Percentiles rank a stretch among this genome's conserved stretches.
phyloP scores from a whole-genome alignment of 1,140 invertebrate species.

The Goniozus legneri region DNA sequence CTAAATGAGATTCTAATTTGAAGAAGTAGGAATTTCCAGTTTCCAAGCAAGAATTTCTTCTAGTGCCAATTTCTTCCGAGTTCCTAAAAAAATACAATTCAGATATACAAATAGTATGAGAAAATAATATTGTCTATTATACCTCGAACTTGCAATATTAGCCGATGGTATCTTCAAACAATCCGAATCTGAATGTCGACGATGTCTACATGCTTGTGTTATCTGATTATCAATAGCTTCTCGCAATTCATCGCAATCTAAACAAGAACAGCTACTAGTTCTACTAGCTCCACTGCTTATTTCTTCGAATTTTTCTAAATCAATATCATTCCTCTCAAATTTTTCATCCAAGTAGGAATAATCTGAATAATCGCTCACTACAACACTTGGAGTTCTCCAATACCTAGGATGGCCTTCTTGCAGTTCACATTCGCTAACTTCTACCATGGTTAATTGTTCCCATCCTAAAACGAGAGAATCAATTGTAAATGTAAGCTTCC shows the following conservation, averaged over 20 bases:
- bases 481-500: neutral
- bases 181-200: constrained; percentile 45
- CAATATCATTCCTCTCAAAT: constrained; percentile 40
- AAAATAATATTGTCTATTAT: constrained; percentile 3
- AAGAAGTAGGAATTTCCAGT: constrained; percentile 26
- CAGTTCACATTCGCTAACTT: constrained; percentile 49
- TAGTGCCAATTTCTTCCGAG: constrained; percentile 14
- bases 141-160: constrained; percentile 6
- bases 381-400: constrained; percentile 75
- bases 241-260: constrained; percentile 41
- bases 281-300: constrained; percentile 37
- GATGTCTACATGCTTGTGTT: constrained; percentile 33
- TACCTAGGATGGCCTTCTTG: constrained; percentile 56
- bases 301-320: constrained; percentile 38
- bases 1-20: constrained; percentile 14
- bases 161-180: too few species aligned
- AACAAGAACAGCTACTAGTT: constrained; percentile 44
- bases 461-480: constrained; percentile 27
- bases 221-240: constrained; percentile 32
- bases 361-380: constrained; percentile 80
- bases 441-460: constrained; percentile 36
- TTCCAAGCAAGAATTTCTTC: constrained; percentile 43
- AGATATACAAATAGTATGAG: neutral
- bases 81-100: constrained; percentile 7
- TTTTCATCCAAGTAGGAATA: constrained; percentile 55